A percentile compares a stretch with the other conserved stretches of the same genome.
Evolutionary conservation across 1,140 invertebrate species (phyloP).

Genomic region (Drosophila nebulosa): DNA sequence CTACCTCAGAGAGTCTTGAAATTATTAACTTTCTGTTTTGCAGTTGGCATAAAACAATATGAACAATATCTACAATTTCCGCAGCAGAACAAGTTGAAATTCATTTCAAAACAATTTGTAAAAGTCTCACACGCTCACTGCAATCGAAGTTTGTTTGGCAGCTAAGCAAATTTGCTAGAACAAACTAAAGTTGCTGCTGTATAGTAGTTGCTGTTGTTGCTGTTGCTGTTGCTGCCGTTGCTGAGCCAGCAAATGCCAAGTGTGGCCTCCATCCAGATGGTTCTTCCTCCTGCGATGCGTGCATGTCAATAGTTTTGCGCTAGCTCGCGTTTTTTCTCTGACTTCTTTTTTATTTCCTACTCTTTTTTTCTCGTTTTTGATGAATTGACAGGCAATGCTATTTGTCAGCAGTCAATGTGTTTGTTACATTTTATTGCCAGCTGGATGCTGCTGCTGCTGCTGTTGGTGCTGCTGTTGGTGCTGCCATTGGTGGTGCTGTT

Average conservation of each 20-base stretch:
- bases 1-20: background rate
- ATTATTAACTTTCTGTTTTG: background rate
- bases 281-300: constrained; percentile 34
- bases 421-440: constrained; percentile 80
- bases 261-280: constrained; percentile 19
- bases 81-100: constrained; percentile 48
- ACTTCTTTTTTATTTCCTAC: background rate
- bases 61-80: constrained; percentile 3
- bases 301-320: constrained; percentile 67
- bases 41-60: constrained; percentile 22
- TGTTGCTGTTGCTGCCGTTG: constrained; percentile 7
- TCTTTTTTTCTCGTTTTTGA: constrained; percentile 56
- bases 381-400: constrained; percentile 80
- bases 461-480: constrained; percentile 15
- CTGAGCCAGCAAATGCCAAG: constrained; percentile 55
- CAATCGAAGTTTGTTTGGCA: constrained; percentile 77
- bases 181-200: constrained; percentile 7
- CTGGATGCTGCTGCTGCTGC: constrained; percentile 43
- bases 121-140: constrained; percentile 53
- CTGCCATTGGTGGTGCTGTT: constrained; percentile 1
- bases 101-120: constrained; percentile 78
- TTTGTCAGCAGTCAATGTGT: constrained; percentile 80
- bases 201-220: background rate
- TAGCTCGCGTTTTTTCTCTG: constrained; percentile 32
- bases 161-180: constrained; percentile 70